A percentile compares a stretch with the other conserved stretches of the same genome.
Evolutionary conservation across 2,113 vertebrate species (phyloP).

Genomic region (Scytalopus superciliaris): DNA sequence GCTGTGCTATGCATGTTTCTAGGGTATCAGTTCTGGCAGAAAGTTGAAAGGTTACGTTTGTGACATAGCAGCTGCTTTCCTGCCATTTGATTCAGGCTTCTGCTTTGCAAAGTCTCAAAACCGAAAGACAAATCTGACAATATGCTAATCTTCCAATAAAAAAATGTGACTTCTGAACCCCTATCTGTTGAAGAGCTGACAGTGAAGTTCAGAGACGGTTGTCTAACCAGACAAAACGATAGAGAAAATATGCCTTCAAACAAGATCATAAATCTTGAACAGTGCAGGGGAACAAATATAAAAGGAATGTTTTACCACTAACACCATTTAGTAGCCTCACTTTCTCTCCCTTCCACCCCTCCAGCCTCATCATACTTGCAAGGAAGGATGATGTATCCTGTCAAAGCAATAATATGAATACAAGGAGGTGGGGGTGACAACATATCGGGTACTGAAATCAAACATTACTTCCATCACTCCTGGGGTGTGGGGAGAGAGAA

Average conservation of each 20-base stretch:
- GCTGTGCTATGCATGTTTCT: not conserved
- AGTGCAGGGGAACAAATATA: slow-evolving; percentile 63
- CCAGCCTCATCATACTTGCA: slow-evolving; percentile 46
- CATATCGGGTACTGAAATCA: slow-evolving; percentile 40
- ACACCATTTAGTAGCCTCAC: slow-evolving; percentile 53
- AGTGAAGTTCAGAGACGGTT: slow-evolving; percentile 76
- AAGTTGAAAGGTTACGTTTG: slow-evolving; percentile 75
- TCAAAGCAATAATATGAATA: slow-evolving; percentile 47
- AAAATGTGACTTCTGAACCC: slow-evolving; percentile 72
- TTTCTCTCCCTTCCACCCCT: slow-evolving; percentile 41
- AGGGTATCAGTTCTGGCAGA: slow-evolving; percentile 59
- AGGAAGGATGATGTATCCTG: slow-evolving; percentile 51
- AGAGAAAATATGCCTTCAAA: slow-evolving; percentile 78
- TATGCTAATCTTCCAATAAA: slow-evolving; percentile 75
- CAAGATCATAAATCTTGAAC: slow-evolving; percentile 74
- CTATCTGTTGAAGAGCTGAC: slow-evolving; percentile 76
- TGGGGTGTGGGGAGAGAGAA: not conserved
- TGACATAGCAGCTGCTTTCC: slow-evolving; percentile 65
- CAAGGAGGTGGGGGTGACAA: not conserved
- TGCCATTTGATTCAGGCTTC: slow-evolving; percentile 66
- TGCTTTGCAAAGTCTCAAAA: slow-evolving; percentile 70
- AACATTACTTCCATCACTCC: slow-evolving; percentile 44
- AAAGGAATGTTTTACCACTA: slow-evolving; percentile 57
- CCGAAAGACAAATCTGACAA: slow-evolving; percentile 77
- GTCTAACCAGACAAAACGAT: slow-evolving; percentile 78